Base-by-base conservation (phyloP, 2,113 vertebrate genomes). In the Platanista minor region DNA sequence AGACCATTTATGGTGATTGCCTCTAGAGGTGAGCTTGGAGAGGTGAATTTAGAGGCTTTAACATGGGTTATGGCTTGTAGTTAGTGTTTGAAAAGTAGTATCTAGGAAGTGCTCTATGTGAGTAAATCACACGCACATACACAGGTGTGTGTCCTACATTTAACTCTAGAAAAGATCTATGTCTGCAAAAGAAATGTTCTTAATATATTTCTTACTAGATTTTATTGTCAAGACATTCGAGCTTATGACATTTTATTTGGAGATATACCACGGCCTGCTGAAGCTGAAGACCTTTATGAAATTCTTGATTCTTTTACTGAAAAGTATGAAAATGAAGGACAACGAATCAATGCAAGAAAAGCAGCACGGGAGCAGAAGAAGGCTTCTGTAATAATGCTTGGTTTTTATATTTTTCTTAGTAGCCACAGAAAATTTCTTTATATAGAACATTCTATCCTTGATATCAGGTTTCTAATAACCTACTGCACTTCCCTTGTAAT, bases 171-270 rank as follows among this genome's bases (percentile, higher is more conserved):
- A n/a, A 64, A 57, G 27, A 33, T 25, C 46, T 18, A 0, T 11
- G 13, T 23, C 61, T 71, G 4, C 66, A 39, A 46, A 80, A 64
- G 41, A 86, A 75, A 33, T 12, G 46, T 43, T 67, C 41, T 71
- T 41, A 27, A 62, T 85, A 0, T 41, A 5, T 96, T 94, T 88
- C 71, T 13, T 77, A 31, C 77, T 96, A 99, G 99, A 94, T 99
- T 99, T 98, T 99, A 99, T 91, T 98, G 98, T 29, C 99, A 98
- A 61, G 99, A 99, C 9, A 99, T 99, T 93, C 99, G 99, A 2
- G 99, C 99, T 1, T 99, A 99, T 33, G 98, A 99, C 85, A 99
- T 99, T 96, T 98, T 99, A 84, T 99, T 99, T 90, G 99, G 99
- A 27, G 99, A 99, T 0, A 98, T 99, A 36, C 99, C 99, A 5